Percentiles rank a stretch among this genome's conserved stretches.
These are phyloP conservation scores for Archegozetes longisetosus DNA, from an alignment of 1,140 invertebrate species.

Conservation along the genomic window DNA sequence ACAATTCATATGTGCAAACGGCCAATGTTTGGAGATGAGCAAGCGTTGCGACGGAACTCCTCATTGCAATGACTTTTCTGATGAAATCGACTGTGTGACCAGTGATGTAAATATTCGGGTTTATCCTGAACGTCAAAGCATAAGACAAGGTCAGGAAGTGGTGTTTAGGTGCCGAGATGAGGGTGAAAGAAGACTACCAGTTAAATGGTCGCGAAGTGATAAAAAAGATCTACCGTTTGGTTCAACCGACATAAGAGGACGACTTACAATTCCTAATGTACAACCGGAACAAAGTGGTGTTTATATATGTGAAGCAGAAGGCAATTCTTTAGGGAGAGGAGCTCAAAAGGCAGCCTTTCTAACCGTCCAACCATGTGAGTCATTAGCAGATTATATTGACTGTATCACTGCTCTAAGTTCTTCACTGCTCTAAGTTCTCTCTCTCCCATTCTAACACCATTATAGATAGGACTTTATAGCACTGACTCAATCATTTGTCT, in stretches of 20 bases:
- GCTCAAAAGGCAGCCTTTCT: constrained; percentile 41
- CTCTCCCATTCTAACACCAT: constrained; percentile 25
- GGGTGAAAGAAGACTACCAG: constrained; percentile 50
- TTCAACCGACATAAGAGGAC: constrained; percentile 49
- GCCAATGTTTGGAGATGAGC: constrained; percentile 43
- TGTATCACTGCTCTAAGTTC: neutral
- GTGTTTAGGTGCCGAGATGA: constrained; percentile 83
- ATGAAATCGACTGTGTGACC: constrained; percentile 60
- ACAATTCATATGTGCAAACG: constrained; percentile 41
- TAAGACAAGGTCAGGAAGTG: constrained; percentile 46
- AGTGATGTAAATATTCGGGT: constrained; percentile 21
- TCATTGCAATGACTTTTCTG: constrained; percentile 77
- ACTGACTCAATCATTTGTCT: too few relatives aligned
- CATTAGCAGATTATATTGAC: neutral
- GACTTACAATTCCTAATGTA: constrained; percentile 68
- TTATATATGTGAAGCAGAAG: constrained; percentile 63
- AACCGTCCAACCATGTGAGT: constrained; percentile 55
- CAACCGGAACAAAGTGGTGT: constrained; percentile 52
- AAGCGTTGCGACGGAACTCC: constrained; percentile 66
- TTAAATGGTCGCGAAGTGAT: constrained; percentile 54
- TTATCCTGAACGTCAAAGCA: constrained; percentile 22
- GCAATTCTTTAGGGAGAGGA: constrained; percentile 34
- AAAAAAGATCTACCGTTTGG: constrained; percentile 50
- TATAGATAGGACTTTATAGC: too few relatives aligned
- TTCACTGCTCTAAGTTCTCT: constrained; percentile 15